Evolutionary conservation across 2,888 invertebrate genomes (phyloP), one percentile per base, ranked within the genome.

Genomic region (Sarcophaga rosellei): DNA sequence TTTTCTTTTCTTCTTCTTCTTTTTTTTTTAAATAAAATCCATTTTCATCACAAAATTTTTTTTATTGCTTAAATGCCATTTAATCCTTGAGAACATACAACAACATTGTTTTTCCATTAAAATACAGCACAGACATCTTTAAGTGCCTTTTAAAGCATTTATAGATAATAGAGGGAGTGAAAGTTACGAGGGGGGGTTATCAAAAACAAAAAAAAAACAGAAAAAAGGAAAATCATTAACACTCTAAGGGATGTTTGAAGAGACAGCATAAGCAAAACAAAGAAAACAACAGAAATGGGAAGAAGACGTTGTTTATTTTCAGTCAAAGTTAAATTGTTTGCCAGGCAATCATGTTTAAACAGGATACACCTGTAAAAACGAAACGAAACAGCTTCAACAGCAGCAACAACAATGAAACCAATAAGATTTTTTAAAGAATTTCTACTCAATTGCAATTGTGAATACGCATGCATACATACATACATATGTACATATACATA

Each of bases 91-190:
- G 15, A 66, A 66, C n/a, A 68, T 10, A 35, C 35, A 35, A 35
- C 44, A 57, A 86, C 86, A 86, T 23, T 47, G 82, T 57, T 79
- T 83, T 81, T 77, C 86, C 83, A 86, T 86, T 86, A 86, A 81
- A 77, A 70, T 74, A 70, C 70, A 72, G 65, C 79, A 65, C 75
- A 81, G 86, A 86, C 84, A 84, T 70, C 72, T 75, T 86, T 84
- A 86, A 86, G 86, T 84, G 84, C 62, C 77, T 81, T 73, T 83
- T 85, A 77, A 23, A 73, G 47, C n/a, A 59, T 35, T 25, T 25
- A 17, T 45, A 23, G 61, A 15, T 23, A 68, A 17, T 25, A 53
- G 21, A n/a, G 23, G 10, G 15, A 47, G 59, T 35, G 59, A 70
- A 53, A 25, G 63, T 20, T n/a, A n/a, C 8, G 4, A 8, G 11